Evolutionary conservation across 2,888 invertebrate species (phyloP).

Genomic region (Drosophila meridiana): DNA sequence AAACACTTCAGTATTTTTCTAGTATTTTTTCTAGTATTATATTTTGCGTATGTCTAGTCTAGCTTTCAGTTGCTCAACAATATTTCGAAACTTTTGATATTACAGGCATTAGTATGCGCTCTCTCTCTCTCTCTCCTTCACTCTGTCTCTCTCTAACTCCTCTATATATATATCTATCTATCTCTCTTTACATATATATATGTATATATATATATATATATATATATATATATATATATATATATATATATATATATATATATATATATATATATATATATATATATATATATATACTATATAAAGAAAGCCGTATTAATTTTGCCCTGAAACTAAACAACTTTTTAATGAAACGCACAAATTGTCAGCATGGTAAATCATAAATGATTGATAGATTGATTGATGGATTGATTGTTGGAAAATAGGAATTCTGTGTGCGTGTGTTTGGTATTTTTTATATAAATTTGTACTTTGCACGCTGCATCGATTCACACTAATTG

Average conservation of each 20-base stretch:
- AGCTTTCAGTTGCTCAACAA: conserved; percentile 21
- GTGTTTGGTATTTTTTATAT: conserved; percentile 18
- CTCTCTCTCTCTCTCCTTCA: conserved; percentile 25
- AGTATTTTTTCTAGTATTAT: conserved; percentile 17
- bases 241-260: conserved; percentile 9
- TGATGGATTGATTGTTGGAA: conserved; percentile 12
- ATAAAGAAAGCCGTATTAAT: conserved; percentile 22
- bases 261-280: conserved; percentile 13
- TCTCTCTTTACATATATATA: conserved; percentile 1
- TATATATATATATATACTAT: conserved; percentile 21
- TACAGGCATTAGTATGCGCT: conserved; percentile 22
- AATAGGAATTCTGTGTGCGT: conserved; percentile 24
- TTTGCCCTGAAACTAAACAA: conserved; percentile 30
- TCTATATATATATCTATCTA: conserved; percentile 19
- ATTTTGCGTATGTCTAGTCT: conserved; percentile 10
- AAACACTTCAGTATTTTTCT: neutral
- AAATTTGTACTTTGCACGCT: conserved; percentile 46
- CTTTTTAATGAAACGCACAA: conserved; percentile 53
- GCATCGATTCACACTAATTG: conserved; percentile 51
- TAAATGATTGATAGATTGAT: conserved; percentile 61
- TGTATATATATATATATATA: conserved; percentile 8
- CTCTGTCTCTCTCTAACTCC: conserved; percentile 5
- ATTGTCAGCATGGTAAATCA: conserved; percentile 76
- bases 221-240: conserved; percentile 26
- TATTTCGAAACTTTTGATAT: conserved; percentile 8